Evolutionary conservation across 2,797 vertebrate genomes (phyloP).

Genomic region (Nannoperca australis): DNA sequence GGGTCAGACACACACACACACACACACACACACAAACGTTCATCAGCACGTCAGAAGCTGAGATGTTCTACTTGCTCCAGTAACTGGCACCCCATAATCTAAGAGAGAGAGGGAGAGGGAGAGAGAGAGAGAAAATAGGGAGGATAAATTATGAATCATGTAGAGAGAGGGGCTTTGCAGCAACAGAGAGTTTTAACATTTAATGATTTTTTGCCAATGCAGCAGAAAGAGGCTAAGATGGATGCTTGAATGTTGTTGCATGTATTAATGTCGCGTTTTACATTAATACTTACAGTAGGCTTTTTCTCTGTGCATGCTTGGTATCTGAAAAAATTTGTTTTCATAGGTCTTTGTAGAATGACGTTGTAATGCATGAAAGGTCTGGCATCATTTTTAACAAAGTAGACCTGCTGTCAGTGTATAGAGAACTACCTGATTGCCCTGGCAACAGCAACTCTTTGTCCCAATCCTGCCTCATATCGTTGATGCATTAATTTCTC

Average conservation of each 20-base stretch:
- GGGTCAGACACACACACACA: conserved; percentile 27
- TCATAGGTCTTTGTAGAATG: neutral
- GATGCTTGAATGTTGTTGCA: conserved; percentile 68
- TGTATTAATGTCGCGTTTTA: conserved; percentile 53
- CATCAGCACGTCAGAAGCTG: conserved; percentile 37
- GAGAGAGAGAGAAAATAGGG: conserved; percentile 43
- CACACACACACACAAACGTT: conserved; percentile 27
- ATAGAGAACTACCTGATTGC: conserved; percentile 56
- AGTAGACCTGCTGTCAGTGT: conserved; percentile 7
- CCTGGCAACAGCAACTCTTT: conserved; percentile 64
- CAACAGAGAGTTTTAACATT: conserved; percentile 88
- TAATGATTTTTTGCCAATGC: conserved; percentile 80
- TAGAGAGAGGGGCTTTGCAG: conserved; percentile 81
- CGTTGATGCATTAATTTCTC: conserved; percentile 63
- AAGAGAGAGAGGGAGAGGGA: conserved; percentile 11
- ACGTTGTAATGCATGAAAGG: conserved; percentile 30
- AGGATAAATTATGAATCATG: conserved; percentile 84
- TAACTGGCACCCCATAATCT: conserved; percentile 56
- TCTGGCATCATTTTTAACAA: conserved; percentile 30
- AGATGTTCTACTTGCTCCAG: conserved; percentile 54
- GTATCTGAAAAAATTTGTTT: neutral
- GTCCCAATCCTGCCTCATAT: conserved; percentile 44
- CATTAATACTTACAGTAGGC: conserved; percentile 25
- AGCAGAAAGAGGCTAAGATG: conserved; percentile 74
- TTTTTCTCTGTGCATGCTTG: neutral